Percentiles rank a stretch among this genome's conserved stretches.
Evolutionary conservation across 2,888 invertebrate genomes (phyloP).

Genomic region (Molorchus minor): DNA sequence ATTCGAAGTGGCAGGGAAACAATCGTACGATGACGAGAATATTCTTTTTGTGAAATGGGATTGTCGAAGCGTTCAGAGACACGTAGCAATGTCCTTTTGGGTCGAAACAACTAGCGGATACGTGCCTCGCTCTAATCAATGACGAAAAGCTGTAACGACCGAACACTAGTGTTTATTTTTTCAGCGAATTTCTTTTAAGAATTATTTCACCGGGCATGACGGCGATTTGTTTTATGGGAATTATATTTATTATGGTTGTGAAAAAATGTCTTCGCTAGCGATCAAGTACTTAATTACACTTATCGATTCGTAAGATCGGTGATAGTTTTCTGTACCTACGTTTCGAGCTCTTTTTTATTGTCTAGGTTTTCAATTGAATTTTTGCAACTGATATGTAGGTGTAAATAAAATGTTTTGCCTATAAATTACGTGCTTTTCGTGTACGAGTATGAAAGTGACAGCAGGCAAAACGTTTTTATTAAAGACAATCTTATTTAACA

Average conservation of each 20-base stretch:
- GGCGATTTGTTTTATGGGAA: constrained; percentile 37
- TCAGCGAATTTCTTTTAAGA: constrained; percentile 24
- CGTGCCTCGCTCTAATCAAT: constrained; percentile 31
- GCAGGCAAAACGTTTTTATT: no score
- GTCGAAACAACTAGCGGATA: constrained; percentile 36
- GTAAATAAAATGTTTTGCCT: no score
- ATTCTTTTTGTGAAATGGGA: constrained; percentile 34
- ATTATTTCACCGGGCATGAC: constrained; percentile 36
- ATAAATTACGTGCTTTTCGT: no score
- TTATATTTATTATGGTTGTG: constrained; percentile 35
- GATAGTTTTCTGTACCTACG: no score
- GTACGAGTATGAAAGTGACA: no score
- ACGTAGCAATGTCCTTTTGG: constrained; percentile 37
- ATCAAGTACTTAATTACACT: no score
- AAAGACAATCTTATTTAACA: no score
- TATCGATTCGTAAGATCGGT: no score
- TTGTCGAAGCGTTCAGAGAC: constrained; percentile 39
- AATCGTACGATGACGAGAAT: constrained; percentile 13
- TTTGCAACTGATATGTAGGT: no score
- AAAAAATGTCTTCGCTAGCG: no score
- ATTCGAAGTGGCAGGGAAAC: constrained; percentile 15
- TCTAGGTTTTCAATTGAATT: no score
- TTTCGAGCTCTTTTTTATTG: no score
- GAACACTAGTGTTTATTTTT: constrained; percentile 21
- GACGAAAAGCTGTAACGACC: constrained; percentile 15